Conservation (phyloP, 2,888 invertebrate species). For the Andrena camellia region DNA sequence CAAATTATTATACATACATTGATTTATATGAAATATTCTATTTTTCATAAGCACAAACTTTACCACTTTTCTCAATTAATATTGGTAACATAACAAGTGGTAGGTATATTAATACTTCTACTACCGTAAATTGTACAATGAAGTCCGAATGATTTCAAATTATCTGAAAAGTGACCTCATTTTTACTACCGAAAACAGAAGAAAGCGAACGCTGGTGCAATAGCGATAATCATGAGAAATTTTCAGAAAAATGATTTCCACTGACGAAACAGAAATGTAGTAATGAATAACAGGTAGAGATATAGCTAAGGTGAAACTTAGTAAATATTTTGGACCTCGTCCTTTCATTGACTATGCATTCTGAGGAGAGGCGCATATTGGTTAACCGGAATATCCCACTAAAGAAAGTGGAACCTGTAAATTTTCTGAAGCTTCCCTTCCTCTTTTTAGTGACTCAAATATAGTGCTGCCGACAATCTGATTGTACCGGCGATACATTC, state of each 20-base stretch:
- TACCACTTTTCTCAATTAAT: too few relatives aligned
- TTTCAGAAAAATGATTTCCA: constrained; percentile 25
- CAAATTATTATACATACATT: too few relatives aligned
- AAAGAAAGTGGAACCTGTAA: constrained; percentile 66
- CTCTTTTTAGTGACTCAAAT: constrained; percentile 33
- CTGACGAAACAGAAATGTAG: constrained; percentile 18
- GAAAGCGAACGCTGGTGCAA: too few relatives aligned
- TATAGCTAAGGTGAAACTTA: constrained; percentile 33
- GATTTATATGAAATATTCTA: too few relatives aligned
- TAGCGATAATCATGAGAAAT: constrained; percentile 12
- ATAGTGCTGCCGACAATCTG: constrained; percentile 60
- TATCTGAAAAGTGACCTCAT: too few relatives aligned
- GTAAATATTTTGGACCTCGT: constrained; percentile 46
- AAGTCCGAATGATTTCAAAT: too few relatives aligned
- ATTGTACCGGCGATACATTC: constrained; percentile 61
- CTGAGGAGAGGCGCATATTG: constrained; percentile 27
- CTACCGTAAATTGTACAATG: too few relatives aligned
- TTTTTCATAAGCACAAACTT: too few relatives aligned
- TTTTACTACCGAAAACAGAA: too few relatives aligned
- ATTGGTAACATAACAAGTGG: too few relatives aligned
- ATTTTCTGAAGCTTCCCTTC: constrained; percentile 62
- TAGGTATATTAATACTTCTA: too few relatives aligned
- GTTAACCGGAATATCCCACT: constrained; percentile 51
- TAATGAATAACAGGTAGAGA: constrained; percentile 56
- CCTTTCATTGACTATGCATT: constrained; percentile 74